These are phyloP conservation scores for Chironomus riparius DNA, from an alignment of 2,888 invertebrate genomes.

Conservation along the genomic window DNA sequence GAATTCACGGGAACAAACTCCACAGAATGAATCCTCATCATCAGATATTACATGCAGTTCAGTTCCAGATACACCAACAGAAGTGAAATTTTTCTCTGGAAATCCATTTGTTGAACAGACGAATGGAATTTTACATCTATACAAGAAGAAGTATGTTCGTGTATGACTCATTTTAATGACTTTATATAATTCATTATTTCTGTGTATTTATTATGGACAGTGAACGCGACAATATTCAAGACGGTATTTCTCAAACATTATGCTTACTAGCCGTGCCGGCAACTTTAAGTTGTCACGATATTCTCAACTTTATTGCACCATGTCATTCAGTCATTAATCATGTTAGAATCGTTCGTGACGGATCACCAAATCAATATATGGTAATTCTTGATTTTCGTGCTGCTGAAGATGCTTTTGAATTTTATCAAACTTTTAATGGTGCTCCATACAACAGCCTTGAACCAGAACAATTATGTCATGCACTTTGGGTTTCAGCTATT, in stretches of 20 bases:
- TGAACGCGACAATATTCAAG: slow-evolving; percentile 61
- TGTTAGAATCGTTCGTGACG: slow-evolving; percentile 84
- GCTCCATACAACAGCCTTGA: slow-evolving; percentile 89
- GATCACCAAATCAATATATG: slow-evolving; percentile 96
- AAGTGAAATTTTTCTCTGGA: slow-evolving; percentile 81
- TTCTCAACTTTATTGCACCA: slow-evolving; percentile 88
- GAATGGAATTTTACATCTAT: slow-evolving; percentile 92
- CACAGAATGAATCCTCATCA: slow-evolving; percentile 28
- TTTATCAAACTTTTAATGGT: slow-evolving; percentile 88
- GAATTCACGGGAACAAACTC: slow-evolving; percentile 49
- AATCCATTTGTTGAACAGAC: slow-evolving; percentile 96
- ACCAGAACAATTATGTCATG: slow-evolving; percentile 80
- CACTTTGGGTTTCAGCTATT: slow-evolving; percentile 90
- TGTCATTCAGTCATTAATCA: slow-evolving; percentile 83
- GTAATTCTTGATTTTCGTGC: slow-evolving; percentile 76
- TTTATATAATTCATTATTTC: slow-evolving; percentile 9
- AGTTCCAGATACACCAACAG: slow-evolving; percentile 37
- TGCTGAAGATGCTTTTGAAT: slow-evolving; percentile 76
- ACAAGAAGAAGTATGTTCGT: slow-evolving; percentile 81
- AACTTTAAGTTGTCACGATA: slow-evolving; percentile 83
- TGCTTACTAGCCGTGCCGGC: slow-evolving; percentile 86
- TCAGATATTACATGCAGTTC: slow-evolving; percentile 31
- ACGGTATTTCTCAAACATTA: slow-evolving; percentile 68
- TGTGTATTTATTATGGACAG: slow-evolving; percentile 40
- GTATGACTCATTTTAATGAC: not conserved